Conservation (phyloP, 2,797 vertebrate species). For the Anguilla pacifica region DNA sequence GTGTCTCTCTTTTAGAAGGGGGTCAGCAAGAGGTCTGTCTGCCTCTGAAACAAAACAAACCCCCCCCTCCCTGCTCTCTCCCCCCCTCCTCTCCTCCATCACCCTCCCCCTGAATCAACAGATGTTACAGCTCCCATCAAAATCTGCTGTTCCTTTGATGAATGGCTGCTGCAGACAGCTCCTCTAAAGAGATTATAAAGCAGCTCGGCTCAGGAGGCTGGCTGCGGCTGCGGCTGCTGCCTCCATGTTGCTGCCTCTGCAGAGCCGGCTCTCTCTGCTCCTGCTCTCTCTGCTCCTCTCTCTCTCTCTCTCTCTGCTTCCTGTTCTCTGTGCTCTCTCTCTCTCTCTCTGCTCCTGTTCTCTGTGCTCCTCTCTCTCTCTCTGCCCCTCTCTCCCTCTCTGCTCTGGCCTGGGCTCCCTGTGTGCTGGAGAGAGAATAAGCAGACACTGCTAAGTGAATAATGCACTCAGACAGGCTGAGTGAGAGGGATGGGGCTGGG, state of each 20-base stretch:
- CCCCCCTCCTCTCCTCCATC: neutral
- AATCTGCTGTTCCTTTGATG: slow-evolving; percentile 55
- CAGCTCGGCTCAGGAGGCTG: slow-evolving; percentile 1
- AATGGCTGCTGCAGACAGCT: slow-evolving; percentile 51
- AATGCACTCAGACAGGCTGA: neutral
- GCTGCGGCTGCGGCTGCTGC: neutral
- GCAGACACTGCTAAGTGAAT: neutral
- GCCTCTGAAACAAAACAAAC: slow-evolving; percentile 27
- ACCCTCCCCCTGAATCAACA: slow-evolving; percentile 45
- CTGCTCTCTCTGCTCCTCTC: no score
- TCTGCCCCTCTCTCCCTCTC: neutral
- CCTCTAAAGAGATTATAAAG: slow-evolving; percentile 49
- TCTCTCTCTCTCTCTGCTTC: neutral
- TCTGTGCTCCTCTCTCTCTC: neutral
- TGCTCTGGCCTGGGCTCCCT: neutral
- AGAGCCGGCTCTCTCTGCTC: neutral
- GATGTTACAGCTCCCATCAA: slow-evolving; percentile 62
- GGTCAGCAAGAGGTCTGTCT: slow-evolving; percentile 20
- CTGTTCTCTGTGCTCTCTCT: no score
- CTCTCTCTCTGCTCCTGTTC: no score
- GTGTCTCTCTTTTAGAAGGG: slow-evolving; percentile 16
- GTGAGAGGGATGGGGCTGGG: neutral
- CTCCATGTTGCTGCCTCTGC: neutral
- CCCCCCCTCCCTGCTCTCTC: neutral
- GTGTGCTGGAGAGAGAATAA: neutral